Evolutionary conservation across 2,113 vertebrate genomes (phyloP).

Genomic region (Aix galericulata): DNA sequence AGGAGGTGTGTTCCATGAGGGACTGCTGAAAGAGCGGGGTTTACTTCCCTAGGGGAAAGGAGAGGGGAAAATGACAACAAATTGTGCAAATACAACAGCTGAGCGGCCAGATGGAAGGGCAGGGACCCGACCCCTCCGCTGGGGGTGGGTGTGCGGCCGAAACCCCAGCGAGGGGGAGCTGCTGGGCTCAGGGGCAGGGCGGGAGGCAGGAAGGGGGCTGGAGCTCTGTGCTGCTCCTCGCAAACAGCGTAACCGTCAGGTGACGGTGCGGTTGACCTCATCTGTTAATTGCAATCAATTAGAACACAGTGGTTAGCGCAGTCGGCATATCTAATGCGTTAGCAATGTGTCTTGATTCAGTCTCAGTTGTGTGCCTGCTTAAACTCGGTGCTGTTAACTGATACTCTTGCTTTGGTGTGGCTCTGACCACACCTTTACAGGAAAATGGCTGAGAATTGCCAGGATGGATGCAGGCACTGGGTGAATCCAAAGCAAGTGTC

Average conservation of each 20-base stretch:
- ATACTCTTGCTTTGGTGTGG: background rate
- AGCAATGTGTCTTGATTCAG: background rate
- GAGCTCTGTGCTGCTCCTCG: background rate
- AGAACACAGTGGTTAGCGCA: background rate
- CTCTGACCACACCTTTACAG: background rate
- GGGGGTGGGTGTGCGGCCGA: too few species aligned
- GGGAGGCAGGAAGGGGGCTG: background rate
- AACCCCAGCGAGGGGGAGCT: rapidly evolving
- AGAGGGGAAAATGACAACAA: background rate
- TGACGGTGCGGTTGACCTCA: background rate
- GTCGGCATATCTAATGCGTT: background rate
- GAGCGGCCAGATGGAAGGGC: background rate
- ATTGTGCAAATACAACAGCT: rapidly evolving
- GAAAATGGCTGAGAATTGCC: too few species aligned
- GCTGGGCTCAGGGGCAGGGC: rapidly evolving
- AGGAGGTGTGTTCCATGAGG: background rate
- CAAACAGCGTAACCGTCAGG: background rate
- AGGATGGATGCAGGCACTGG: background rate
- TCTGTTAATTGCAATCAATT: background rate
- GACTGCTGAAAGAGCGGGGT: rapidly evolving
- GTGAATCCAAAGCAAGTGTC: rapidly evolving
- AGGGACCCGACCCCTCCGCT: background rate
- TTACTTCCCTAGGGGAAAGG: background rate
- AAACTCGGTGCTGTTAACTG: background rate
- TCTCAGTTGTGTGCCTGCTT: background rate